A percentile compares a stretch with the other conserved stretches of the same genome.
Conservation (phyloP, 30 jellyfish, hydroid and myxozoan genomes). For the Aurelia aurita complex sp. Pacific region DNA sequence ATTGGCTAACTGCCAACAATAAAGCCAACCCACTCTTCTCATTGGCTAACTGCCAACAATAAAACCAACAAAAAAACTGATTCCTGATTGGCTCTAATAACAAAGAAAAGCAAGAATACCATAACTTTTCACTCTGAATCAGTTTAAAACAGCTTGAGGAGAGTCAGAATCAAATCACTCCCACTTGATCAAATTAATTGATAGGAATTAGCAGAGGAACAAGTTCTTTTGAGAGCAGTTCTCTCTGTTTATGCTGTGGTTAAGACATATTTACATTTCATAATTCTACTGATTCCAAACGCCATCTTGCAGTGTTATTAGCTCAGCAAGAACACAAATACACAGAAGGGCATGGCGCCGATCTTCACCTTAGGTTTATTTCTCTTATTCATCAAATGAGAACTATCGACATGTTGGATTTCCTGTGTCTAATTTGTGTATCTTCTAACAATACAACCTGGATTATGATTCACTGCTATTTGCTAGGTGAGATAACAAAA, state of each 20-base stretch:
- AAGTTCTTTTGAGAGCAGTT: neutral
- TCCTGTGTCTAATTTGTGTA: slow-evolving; percentile 47
- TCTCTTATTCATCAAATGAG: slow-evolving; percentile 13
- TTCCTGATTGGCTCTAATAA: too few relatives aligned
- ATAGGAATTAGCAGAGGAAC: slow-evolving; percentile 15
- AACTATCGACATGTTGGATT: slow-evolving; percentile 8
- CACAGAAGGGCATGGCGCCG: slow-evolving; percentile 61
- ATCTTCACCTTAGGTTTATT: neutral
- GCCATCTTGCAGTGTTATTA: slow-evolving; percentile 24
- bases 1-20: too few relatives aligned
- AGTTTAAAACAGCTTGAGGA: too few relatives aligned
- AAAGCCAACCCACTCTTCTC: too few relatives aligned
- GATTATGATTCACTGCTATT: slow-evolving; percentile 55
- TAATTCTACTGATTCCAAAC: slow-evolving; percentile 24
- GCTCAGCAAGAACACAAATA: slow-evolving; percentile 27
- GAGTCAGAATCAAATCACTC: neutral
- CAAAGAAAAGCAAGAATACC: too few relatives aligned
- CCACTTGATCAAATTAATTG: slow-evolving; percentile 30
- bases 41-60: too few relatives aligned
- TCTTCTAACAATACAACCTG: slow-evolving; percentile 26
- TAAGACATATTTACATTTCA: slow-evolving; percentile 32
- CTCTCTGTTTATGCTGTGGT: slow-evolving; percentile 57
- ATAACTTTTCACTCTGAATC: too few relatives aligned
- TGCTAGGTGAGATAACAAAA: slow-evolving; percentile 23
- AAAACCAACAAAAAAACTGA: too few relatives aligned